Base-by-base conservation (phyloP, 2,888 invertebrate species). In the Seira ritae region DNA sequence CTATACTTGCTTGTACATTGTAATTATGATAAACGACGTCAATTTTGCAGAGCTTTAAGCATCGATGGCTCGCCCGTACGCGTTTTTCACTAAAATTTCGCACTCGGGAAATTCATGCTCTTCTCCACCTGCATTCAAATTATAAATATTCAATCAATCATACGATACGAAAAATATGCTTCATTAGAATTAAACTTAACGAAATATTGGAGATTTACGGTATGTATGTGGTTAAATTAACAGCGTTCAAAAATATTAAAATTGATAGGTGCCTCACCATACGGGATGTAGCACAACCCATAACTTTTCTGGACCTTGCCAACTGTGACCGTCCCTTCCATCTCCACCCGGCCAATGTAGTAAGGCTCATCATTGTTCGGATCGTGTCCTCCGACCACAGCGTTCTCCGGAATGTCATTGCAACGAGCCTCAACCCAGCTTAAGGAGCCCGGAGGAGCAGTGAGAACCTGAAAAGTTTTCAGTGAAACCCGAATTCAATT, bases 71-170 rank as follows among this genome's bases (percentile, higher is more conserved):
- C 84, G 72, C 50, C 87, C 87, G 23, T 78, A 77, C 10, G 74
- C 78, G 46, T 87, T 87, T 55, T 79, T 75, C 0, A 87, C 84
- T 10, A 87, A 65, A 10, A 87, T 71, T 78, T 87, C 87, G 50
- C 83, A 87, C 12, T 84, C 75, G 4, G n/a, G 50, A 69, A 73
- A 81, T 0, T 31, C 55, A 37, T 77, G 78, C 50, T 87, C 87
- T 23, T 77, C 69, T n/a, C 86, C 86, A 24, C 12, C 60, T 19
- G 60, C 4, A 60, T 4, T 60, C 17, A 31, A 31, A 31, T 31
- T 6, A 31, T 31, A 6, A n/a, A n/a, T n/a, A n/a, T n/a, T n/a
- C n/a, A n/a, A n/a, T n/a, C n/a, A n/a, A n/a, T n/a, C n/a, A 55
- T 2, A 55, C 55, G n/a, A n/a, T n/a, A n/a, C n/a, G n/a, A n/a